phyloP scores from a whole-genome alignment of 37 sponge, comb jelly and placozoan genomes.

The Geodia barretti region DNA sequence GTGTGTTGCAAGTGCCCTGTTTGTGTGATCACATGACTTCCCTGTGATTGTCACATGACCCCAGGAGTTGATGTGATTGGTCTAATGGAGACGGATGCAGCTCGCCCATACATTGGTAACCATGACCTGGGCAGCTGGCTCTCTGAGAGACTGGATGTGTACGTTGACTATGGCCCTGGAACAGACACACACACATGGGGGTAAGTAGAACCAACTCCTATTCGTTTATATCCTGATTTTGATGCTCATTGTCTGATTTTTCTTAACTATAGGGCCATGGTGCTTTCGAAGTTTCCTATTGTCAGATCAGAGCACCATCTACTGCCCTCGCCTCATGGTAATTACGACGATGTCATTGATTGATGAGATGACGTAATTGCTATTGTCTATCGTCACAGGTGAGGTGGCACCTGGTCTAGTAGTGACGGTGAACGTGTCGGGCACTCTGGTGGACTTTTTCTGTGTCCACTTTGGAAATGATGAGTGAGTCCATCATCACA shows the following conservation, averaged over 20 bases:
- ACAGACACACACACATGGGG: slow-evolving; percentile 49
- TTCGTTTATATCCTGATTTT: too few species aligned
- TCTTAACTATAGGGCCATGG: slow-evolving; percentile 16
- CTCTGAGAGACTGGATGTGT: slow-evolving; percentile 54
- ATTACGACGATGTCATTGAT: background rate
- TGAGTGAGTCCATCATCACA: slow-evolving; percentile 23
- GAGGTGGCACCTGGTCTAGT: slow-evolving; percentile 61
- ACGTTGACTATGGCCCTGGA: slow-evolving; percentile 63
- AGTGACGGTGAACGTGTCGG: slow-evolving; percentile 58
- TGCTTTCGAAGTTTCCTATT: slow-evolving; percentile 68
- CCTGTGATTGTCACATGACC: background rate
- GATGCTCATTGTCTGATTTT: background rate
- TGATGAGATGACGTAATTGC: background rate
- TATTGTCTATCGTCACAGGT: slow-evolving; percentile 9
- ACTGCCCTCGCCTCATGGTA: slow-evolving; percentile 65
- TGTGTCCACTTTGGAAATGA: slow-evolving; percentile 67
- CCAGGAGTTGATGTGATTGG: slow-evolving; percentile 71
- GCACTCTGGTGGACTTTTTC: slow-evolving; percentile 49
- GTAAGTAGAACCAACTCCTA: slow-evolving; percentile 37
- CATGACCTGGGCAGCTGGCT: slow-evolving; percentile 57
- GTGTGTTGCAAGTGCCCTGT: background rate
- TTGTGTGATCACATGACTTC: background rate
- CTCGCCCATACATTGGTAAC: slow-evolving; percentile 53
- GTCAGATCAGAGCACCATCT: slow-evolving; percentile 50
- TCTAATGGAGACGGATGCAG: slow-evolving; percentile 55